Base-by-base conservation (phyloP, 2,888 invertebrate species). In the Boloria selene region DNA sequence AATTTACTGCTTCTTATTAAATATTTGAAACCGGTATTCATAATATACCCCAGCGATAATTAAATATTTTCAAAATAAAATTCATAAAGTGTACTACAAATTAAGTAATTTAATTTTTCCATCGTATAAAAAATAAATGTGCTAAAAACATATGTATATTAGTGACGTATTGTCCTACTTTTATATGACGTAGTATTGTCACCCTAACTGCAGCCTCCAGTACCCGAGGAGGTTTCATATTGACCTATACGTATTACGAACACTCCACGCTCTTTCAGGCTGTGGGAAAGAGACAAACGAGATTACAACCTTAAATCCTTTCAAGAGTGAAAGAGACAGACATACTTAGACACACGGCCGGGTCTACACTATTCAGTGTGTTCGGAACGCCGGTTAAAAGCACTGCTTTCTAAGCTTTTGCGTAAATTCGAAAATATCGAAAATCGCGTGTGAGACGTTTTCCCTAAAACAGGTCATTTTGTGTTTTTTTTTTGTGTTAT, bases 161-260 rank as follows among this genome's bases (percentile, higher is more conserved):
- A 50, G 45, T 64, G 66, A 62, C 42, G 55, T 55, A 51, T 26
- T 38, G 17, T 69, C 61, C 54, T 44, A 61, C 4, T 55, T 67
- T 64, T 54, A 55, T 44, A 42, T 45, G 65, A 61, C 14, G 16
- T 38, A 22, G 52, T 68, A 75, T 84, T 80, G 84, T 65, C 80
- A 88, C 86, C 87, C 85, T 87, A 90, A 84, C 84, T 87, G 83
- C 91, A 91, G 91, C 91, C 87, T 91, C 91, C 91, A 85, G 88
- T 84, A 83, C 86, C 90, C 88, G 88, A 89, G 89, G 83, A 90
- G 89, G 87, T 88, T 89, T 90, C 88, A 91, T 91, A 91, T 91
- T 91, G 91, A 91, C 91, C 91, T 91, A 91, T 91, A 91, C 91
- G 86, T 91, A 91, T 86, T 89, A 89, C 87, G 84, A 90, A 86